Percentiles rank a stretch among this genome's conserved stretches.
phyloP scores from a whole-genome alignment of 2,797 vertebrate genomes.

The Acanthurus tractus region DNA sequence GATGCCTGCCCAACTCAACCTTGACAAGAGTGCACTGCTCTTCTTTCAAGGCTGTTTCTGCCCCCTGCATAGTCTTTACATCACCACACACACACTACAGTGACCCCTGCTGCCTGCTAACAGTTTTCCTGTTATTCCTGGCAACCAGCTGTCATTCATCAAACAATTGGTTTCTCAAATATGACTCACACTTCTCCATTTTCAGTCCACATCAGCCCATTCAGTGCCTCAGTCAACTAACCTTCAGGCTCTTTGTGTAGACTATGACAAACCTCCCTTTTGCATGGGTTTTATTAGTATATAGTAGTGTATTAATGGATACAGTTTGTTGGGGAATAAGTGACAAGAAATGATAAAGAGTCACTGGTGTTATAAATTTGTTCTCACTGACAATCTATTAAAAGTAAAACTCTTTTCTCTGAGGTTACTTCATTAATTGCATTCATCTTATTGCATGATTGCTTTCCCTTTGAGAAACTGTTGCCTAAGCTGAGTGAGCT shows the following conservation, averaged over 20 bases:
- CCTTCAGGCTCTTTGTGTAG: constrained; percentile 33
- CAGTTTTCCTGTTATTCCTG: constrained; percentile 61
- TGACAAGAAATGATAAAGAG: constrained; percentile 10
- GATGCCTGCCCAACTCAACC: constrained; percentile 56
- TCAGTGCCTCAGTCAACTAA: constrained; percentile 21
- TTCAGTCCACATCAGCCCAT: constrained; percentile 26
- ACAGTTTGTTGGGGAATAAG: neutral
- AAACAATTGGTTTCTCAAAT: constrained; percentile 45
- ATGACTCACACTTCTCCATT: constrained; percentile 43
- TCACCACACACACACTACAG: constrained; percentile 66
- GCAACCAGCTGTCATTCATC: constrained; percentile 69
- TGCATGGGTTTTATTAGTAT: constrained; percentile 5
- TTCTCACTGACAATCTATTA: constrained; percentile 25
- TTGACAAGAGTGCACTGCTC: constrained; percentile 55
- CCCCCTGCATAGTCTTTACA: constrained; percentile 56
- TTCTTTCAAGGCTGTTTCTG: constrained; percentile 50
- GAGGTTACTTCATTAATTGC: constrained; percentile 54
- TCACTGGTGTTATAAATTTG: constrained; percentile 15
- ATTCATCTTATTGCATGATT: constrained; percentile 43
- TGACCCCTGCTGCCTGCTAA: constrained; percentile 71
- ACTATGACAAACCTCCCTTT: constrained; percentile 14
- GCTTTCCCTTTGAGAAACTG: constrained; percentile 33
- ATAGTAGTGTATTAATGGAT: constrained; percentile 21
- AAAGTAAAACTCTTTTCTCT: constrained; percentile 36
- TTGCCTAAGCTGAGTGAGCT: constrained; percentile 26